Conservation (phyloP, 2,113 vertebrate genomes). For the Pterophyllum scalare region DNA sequence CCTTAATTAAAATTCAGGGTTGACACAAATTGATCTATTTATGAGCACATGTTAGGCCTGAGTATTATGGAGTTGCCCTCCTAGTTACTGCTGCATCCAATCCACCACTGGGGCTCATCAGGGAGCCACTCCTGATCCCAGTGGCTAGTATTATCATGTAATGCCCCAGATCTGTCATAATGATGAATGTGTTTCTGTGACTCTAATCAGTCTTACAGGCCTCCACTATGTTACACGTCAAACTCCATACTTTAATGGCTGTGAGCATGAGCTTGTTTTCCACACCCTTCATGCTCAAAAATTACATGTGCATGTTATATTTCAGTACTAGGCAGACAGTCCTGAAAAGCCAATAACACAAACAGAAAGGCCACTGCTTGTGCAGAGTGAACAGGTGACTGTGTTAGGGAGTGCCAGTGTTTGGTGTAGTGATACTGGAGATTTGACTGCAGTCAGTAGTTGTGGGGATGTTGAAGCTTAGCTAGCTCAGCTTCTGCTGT, state of each 20-base stretch:
- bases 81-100: background rate
- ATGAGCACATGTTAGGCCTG: background rate
- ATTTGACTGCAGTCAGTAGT: background rate
- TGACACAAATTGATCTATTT: conserved; percentile 32
- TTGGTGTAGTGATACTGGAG: background rate
- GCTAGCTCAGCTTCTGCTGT: background rate
- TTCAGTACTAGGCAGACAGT: no score
- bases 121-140: conserved; percentile 65
- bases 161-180: conserved; percentile 93
- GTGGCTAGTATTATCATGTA: conserved; percentile 87
- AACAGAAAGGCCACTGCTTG: background rate
- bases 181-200: conserved; percentile 90
- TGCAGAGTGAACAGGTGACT: background rate
- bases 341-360: no score
- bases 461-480: background rate
- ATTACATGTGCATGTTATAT: no score
- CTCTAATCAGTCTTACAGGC: conserved; percentile 88
- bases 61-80: conserved; percentile 15
- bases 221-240: conserved; percentile 83
- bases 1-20: background rate
- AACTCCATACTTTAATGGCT: conserved; percentile 76
- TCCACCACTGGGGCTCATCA: background rate
- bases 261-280: no score
- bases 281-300: no score
- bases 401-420: background rate